Evolutionary conservation across 2,113 vertebrate species (phyloP).

Genomic region (Chionodraco myersi): DNA sequence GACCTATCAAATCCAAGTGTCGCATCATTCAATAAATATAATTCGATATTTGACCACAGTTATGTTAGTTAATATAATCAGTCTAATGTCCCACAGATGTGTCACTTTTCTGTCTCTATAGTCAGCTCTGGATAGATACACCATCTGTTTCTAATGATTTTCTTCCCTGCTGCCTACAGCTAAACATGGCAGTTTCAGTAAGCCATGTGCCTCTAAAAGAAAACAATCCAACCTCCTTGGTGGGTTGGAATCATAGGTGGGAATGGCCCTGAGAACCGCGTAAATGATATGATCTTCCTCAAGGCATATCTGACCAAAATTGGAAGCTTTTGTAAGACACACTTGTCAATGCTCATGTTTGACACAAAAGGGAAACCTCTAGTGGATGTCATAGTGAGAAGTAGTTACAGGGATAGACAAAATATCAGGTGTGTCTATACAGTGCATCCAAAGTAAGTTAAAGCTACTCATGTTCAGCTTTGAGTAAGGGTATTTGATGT

Average conservation of each 20-base stretch:
- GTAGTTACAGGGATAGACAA: background rate
- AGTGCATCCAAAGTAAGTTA: background rate
- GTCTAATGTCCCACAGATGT: constrained; percentile 58
- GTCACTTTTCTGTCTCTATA: constrained; percentile 43
- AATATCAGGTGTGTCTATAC: background rate
- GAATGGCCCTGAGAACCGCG: constrained; percentile 18
- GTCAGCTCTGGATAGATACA: constrained; percentile 16
- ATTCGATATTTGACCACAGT: constrained; percentile 66
- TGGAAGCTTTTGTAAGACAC: background rate
- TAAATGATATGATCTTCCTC: background rate
- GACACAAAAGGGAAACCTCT: constrained; percentile 8
- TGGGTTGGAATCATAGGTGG: constrained; percentile 15
- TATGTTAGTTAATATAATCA: constrained; percentile 65
- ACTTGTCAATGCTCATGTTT: background rate
- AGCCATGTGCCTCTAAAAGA: constrained; percentile 42
- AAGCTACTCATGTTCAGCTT: background rate
- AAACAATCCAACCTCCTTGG: constrained; percentile 29
- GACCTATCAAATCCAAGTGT: constrained; percentile 56
- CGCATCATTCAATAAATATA: constrained; percentile 54
- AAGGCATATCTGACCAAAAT: background rate
- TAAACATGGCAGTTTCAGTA: constrained; percentile 49
- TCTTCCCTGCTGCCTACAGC: constrained; percentile 43
- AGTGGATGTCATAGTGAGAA: background rate
- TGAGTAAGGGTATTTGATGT: background rate
- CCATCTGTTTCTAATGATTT: constrained; percentile 66